Conservation (phyloP, 2,888 invertebrate species). For the Limnephilus auricula region DNA sequence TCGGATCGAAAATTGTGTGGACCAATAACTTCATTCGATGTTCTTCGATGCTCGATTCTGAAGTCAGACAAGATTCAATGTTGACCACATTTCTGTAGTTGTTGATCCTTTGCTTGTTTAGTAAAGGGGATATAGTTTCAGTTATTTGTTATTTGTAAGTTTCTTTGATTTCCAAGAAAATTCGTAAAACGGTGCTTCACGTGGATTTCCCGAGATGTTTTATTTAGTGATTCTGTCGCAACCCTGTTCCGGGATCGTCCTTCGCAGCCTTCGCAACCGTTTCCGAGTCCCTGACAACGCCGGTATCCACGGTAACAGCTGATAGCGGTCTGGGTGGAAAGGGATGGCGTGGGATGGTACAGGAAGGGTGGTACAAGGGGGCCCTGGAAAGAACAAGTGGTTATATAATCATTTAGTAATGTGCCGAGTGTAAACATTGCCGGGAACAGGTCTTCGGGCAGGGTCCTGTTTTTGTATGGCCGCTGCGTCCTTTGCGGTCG, state of each 20-base stretch:
- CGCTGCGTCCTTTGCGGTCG: background rate
- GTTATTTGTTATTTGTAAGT: too few species aligned
- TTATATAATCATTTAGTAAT: slow-evolving; percentile 46
- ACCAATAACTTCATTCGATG: too few species aligned
- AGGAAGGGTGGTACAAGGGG: background rate
- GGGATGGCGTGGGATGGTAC: background rate
- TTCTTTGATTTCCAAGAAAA: background rate
- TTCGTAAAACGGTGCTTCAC: background rate
- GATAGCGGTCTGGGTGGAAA: background rate
- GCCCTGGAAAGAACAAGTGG: slow-evolving; percentile 22
- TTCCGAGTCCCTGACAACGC: slow-evolving; percentile 47
- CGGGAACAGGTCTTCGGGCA: background rate
- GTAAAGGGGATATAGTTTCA: too few species aligned
- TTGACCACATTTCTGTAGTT: too few species aligned
- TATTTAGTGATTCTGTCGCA: background rate
- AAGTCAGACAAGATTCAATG: too few species aligned
- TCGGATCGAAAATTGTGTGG: too few species aligned
- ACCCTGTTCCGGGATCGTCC: slow-evolving; percentile 29
- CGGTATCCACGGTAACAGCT: slow-evolving; percentile 43
- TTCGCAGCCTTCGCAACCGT: slow-evolving; percentile 52
- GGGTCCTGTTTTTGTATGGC: background rate
- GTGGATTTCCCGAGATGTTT: background rate
- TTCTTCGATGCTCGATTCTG: too few species aligned
- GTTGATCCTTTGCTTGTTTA: too few species aligned
- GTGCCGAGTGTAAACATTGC: slow-evolving; percentile 16